These are phyloP conservation scores for Thecophora atra DNA, from an alignment of 2,888 invertebrate species.

Conservation along the genomic window DNA sequence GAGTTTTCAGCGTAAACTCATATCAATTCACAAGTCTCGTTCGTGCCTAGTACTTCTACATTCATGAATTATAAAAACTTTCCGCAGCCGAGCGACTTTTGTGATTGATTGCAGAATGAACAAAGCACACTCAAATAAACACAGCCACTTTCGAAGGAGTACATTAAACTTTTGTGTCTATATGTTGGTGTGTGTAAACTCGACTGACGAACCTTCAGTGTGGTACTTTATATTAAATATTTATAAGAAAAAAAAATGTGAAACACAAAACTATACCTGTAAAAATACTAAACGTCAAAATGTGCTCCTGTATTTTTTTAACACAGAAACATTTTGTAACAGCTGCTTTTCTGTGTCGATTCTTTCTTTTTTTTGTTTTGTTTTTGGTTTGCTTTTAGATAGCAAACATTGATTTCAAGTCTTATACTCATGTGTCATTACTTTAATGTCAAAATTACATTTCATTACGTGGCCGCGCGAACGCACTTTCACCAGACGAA, in stretches of 20 bases:
- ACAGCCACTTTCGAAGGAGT: background rate
- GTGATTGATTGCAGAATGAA: constrained; percentile 17
- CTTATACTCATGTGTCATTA: constrained; percentile 23
- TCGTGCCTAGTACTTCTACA: constrained; percentile 23
- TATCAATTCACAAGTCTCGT: too few species aligned
- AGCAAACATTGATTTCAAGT: background rate
- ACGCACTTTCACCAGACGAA: background rate
- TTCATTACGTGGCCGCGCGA: constrained; percentile 23
- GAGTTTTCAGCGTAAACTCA: background rate
- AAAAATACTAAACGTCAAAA: background rate
- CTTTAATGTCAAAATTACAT: constrained; percentile 27
- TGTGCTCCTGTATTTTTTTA: background rate
- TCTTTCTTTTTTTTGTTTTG: background rate
- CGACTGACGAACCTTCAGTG: constrained; percentile 12
- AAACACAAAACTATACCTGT: background rate
- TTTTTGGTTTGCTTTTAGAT: background rate
- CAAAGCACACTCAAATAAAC: background rate
- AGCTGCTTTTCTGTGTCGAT: background rate
- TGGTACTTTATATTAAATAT: constrained; percentile 28
- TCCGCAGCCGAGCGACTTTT: background rate
- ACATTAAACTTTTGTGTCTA: background rate
- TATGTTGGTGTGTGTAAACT: constrained; percentile 7
- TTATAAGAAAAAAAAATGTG: constrained; percentile 20
- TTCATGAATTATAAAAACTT: constrained; percentile 33
- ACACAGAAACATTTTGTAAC: background rate